These are phyloP conservation scores for Trachelus troglodyta DNA, from an alignment of 2,888 invertebrate genomes.

Conservation along the genomic window DNA sequence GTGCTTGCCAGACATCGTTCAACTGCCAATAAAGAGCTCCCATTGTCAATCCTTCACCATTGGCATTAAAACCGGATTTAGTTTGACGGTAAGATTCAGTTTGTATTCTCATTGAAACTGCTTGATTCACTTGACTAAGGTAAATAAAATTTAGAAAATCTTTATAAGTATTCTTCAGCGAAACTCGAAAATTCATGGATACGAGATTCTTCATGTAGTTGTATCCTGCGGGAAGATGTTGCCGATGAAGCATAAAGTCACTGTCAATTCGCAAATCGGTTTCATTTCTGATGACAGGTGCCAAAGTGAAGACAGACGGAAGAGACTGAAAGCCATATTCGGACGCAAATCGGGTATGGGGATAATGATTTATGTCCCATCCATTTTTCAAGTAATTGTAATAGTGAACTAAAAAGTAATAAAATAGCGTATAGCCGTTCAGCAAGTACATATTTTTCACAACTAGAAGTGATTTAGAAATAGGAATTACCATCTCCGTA, in stretches of 20 bases:
- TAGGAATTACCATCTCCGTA: constrained; percentile 83
- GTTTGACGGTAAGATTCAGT: constrained; percentile 84
- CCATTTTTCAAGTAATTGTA: constrained; percentile 87
- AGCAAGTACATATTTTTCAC: not conserved
- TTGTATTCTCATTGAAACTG: constrained; percentile 86
- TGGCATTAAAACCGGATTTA: constrained; percentile 63
- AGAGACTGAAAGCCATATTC: constrained; percentile 97
- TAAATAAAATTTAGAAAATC: constrained; percentile 80
- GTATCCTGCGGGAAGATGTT: constrained; percentile 87
- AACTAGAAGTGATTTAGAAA: not conserved
- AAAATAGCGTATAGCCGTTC: constrained; percentile 8
- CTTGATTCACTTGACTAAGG: constrained; percentile 90
- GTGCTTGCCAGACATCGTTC: constrained; percentile 98
- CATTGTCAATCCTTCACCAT: constrained; percentile 85
- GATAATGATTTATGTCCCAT: constrained; percentile 84
- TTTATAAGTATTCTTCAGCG: constrained; percentile 66
- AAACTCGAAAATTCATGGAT: constrained; percentile 73
- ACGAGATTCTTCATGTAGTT: constrained; percentile 73
- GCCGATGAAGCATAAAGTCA: constrained; percentile 79
- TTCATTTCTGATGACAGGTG: constrained; percentile 69
- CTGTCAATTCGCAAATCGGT: constrained; percentile 71
- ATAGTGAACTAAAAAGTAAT: constrained; percentile 77
- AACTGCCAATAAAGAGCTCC: constrained; percentile 98
- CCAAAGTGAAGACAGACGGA: constrained; percentile 79
- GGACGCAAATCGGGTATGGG: constrained; percentile 88